Evolutionary conservation across 2,797 vertebrate genomes (phyloP), one percentile per base, ranked within the genome.

Genomic region (Netta rufina): DNA sequence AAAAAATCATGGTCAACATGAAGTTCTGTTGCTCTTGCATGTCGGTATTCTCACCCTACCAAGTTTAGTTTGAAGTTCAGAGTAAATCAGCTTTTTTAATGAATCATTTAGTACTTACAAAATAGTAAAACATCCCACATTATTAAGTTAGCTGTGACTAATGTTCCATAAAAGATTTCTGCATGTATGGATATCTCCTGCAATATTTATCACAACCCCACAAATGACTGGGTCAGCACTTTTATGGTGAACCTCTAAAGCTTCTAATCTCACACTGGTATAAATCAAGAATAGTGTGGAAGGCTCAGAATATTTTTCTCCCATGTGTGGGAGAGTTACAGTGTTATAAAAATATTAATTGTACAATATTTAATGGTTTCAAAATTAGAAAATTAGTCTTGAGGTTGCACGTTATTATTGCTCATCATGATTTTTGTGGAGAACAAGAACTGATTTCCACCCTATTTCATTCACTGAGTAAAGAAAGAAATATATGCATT

Each of bases 21-120:
- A 61, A 73, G 22, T 67, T 72, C 70, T 65, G 54, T 24, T 74
- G 77, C 16, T 91, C 25, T 70, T 83, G 41, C 58, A 65, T 72
- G n/a, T 51, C 57, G n/a, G 14, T 7, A 2, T 90, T 84, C 67
- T 39, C 45, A 77, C 21, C n/a, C 51, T 64, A 76, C 39, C 60
- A 87, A 77, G 5, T 77, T 45, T 51, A 33, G 49, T 72, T 80
- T 81, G 77, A 76, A 87, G 86, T 82, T 88, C 67, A 84, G 71
- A 58, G 38, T 64, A 92, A 92, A 85, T 90, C 71, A 85, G 45
- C n/a, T 74, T 80, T 93, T 67, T 72, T 8, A 92, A 95, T 90
- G 15, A 93, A 92, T 94, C 41, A 89, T 87, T 92, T 93, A 92
- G 22, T 72, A 77, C 72, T 95, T 89, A 78, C 49, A 74, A 95